Conservation (phyloP, 2,113 vertebrate genomes). For the Platycercus adscitus region DNA sequence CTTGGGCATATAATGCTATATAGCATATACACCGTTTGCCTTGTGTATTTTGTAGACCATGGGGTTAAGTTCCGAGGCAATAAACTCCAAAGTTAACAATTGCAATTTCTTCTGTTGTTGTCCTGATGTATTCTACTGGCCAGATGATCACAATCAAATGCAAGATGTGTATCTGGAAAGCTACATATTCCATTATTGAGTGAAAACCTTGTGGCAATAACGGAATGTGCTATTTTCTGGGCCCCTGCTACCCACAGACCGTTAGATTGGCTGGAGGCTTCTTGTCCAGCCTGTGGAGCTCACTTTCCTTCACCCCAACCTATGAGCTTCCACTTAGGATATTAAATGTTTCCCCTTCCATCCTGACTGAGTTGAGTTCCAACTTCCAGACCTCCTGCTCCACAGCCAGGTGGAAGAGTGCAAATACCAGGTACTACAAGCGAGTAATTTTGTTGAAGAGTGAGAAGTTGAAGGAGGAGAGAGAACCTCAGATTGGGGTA, state of each 20-base stretch:
- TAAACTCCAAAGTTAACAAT: neutral
- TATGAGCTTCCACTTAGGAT: neutral
- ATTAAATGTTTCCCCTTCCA: neutral
- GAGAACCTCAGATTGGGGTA: neutral
- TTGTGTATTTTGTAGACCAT: neutral
- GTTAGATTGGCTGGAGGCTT: rapidly evolving
- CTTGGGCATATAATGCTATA: neutral
- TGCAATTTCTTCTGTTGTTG: neutral
- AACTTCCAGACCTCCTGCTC: neutral
- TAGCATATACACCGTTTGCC: neutral
- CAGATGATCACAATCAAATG: neutral
- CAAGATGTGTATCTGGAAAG: neutral
- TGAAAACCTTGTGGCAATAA: neutral
- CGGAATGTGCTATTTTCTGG: neutral
- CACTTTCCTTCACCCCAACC: neutral
- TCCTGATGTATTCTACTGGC: neutral
- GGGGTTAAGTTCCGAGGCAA: neutral
- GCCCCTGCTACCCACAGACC: neutral
- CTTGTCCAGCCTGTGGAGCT: neutral
- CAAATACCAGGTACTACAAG: neutral
- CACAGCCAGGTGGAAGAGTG: neutral
- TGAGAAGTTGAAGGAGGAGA: neutral
- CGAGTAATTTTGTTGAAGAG: neutral
- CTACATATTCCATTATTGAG: neutral
- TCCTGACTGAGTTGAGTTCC: neutral